Evolutionary conservation across 2,113 vertebrate species (phyloP).

Genomic region (Xenopus borealis): DNA sequence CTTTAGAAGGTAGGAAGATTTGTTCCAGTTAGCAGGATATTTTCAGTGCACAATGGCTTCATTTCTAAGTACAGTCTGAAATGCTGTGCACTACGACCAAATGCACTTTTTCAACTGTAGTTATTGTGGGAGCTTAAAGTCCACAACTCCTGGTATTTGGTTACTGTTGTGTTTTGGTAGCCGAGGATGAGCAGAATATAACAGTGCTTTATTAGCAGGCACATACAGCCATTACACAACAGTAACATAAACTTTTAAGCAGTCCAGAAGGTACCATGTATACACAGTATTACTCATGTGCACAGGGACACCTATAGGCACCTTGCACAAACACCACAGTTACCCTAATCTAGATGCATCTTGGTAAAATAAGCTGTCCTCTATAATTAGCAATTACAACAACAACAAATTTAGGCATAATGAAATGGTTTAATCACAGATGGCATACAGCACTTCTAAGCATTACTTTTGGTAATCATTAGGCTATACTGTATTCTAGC

Average conservation of each 20-base stretch:
- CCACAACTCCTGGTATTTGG: not conserved
- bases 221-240: too few relatives aligned
- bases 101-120: not conserved
- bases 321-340: too few relatives aligned
- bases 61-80: not conserved
- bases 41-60: too few relatives aligned
- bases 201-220: too few relatives aligned
- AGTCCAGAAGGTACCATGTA: too few relatives aligned
- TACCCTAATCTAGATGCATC: not conserved
- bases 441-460: not conserved
- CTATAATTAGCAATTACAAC: not conserved
- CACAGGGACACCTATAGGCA: too few relatives aligned
- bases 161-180: too few relatives aligned
- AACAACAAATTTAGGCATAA: not conserved
- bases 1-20: too few relatives aligned
- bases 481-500: not conserved
- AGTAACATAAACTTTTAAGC: too few relatives aligned
- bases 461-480: not conserved
- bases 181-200: too few relatives aligned
- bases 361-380: not conserved
- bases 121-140: not conserved
- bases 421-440: slow-evolving; percentile 9
- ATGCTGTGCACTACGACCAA: not conserved
- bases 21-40: too few relatives aligned
- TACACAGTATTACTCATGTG: too few relatives aligned